Conservation (phyloP, 2,888 invertebrate species). For the Stenotaenia linearis region DNA sequence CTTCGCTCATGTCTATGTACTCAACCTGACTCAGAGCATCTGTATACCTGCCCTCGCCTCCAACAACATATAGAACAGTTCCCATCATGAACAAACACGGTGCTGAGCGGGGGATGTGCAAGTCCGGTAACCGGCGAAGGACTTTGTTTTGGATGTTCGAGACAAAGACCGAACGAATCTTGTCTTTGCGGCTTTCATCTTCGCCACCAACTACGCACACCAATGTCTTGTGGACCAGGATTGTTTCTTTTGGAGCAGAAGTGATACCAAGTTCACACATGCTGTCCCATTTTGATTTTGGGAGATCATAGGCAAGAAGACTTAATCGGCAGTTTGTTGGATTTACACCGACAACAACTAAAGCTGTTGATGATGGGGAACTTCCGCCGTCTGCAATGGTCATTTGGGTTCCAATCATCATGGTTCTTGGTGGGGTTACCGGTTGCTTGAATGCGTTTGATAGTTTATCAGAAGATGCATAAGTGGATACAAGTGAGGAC, state of each 20-base stretch:
- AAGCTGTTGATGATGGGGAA: background rate
- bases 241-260: background rate
- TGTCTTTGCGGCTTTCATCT: background rate
- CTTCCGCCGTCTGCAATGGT: background rate
- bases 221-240: background rate
- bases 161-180: background rate
- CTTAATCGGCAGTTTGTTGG: background rate
- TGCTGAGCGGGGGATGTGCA: background rate
- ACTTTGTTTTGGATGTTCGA: background rate
- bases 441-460: background rate
- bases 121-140: background rate
- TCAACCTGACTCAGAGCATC: background rate
- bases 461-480: background rate
- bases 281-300: background rate
- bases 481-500: background rate
- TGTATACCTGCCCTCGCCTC: background rate
- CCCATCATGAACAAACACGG: background rate
- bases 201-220: background rate
- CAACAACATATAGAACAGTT: background rate
- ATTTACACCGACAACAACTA: background rate
- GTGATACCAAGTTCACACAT: background rate
- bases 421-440: background rate
- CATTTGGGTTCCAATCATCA: background rate
- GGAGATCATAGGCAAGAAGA: background rate
- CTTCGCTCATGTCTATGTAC: background rate